Conservation (phyloP, 2,797 vertebrate genomes). For the Rhinogobio ventralis region DNA sequence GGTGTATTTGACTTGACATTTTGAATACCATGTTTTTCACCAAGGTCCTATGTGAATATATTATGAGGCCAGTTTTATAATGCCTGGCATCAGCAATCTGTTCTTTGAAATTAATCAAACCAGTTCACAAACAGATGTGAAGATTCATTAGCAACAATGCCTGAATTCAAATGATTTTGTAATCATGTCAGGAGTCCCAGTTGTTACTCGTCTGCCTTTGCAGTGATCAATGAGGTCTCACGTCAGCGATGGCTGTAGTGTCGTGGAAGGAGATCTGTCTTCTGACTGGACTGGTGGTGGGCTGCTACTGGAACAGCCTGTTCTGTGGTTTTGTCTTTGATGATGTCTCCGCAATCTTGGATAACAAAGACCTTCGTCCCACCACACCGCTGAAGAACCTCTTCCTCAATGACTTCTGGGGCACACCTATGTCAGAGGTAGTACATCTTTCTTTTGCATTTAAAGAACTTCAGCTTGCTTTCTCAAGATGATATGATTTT, state of each 20-base stretch:
- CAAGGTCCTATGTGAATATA: background rate
- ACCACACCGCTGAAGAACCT: conserved; percentile 90
- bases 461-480: background rate
- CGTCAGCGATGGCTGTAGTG: conserved; percentile 87
- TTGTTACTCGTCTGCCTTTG: conserved; percentile 44
- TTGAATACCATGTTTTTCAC: background rate
- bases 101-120: background rate
- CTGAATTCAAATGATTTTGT: background rate
- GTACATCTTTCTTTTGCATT: conserved; percentile 21
- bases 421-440: conserved; percentile 98
- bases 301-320: conserved; percentile 97
- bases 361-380: conserved; percentile 97
- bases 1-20: background rate
- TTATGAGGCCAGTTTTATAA: background rate
- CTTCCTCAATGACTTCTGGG: conserved; percentile 99
- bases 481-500: background rate
- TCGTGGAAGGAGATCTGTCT: conserved; percentile 89
- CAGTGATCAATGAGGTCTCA: conserved; percentile 80
- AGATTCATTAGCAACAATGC: background rate
- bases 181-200: background rate
- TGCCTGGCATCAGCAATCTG: background rate
- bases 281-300: conserved; percentile 88
- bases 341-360: conserved; percentile 96
- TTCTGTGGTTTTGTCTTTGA: conserved; percentile 97
- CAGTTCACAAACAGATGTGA: background rate